Evolutionary conservation across 1,140 invertebrate species (phyloP).

Genomic region (Drosophila serrata): DNA sequence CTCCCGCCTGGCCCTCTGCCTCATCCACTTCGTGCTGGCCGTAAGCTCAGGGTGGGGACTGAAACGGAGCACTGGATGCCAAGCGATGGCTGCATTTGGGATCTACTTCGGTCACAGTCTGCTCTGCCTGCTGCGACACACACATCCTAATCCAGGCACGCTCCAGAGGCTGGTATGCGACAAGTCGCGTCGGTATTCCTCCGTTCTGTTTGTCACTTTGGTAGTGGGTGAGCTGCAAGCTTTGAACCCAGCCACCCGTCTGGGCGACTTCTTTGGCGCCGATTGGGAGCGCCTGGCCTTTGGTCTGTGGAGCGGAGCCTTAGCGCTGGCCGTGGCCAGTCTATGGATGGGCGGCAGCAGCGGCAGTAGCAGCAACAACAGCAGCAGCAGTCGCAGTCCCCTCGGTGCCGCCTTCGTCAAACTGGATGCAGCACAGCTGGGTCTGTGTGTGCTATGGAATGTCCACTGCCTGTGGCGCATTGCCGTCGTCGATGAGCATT

Average conservation of each 20-base stretch:
- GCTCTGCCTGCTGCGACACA: conserved; percentile 65
- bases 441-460: conserved; percentile 67
- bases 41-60: conserved; percentile 67
- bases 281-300: conserved; percentile 53
- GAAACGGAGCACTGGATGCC: conserved; percentile 57
- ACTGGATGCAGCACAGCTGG: conserved; percentile 37
- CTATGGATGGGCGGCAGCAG: conserved; percentile 21
- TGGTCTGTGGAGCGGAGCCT: conserved; percentile 35
- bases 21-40: conserved; percentile 64
- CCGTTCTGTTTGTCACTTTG: conserved; percentile 62
- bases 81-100: conserved; percentile 57
- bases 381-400: conserved; percentile 10
- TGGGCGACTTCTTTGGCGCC: conserved; percentile 15
- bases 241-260: conserved; percentile 23
- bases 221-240: conserved; percentile 61
- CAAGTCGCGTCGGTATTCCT: conserved; percentile 55
- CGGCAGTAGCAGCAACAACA: background rate
- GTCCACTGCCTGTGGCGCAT: conserved; percentile 57
- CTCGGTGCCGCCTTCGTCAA: conserved; percentile 2
- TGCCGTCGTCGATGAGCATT: conserved; percentile 56
- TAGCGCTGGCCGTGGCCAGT: conserved; percentile 33
- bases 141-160: conserved; percentile 71
- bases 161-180: conserved; percentile 61
- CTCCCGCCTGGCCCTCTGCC: conserved; percentile 60
- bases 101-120: conserved; percentile 64